Base-by-base conservation (phyloP, 1,140 invertebrate genomes). In the Danaus plexippus region DNA sequence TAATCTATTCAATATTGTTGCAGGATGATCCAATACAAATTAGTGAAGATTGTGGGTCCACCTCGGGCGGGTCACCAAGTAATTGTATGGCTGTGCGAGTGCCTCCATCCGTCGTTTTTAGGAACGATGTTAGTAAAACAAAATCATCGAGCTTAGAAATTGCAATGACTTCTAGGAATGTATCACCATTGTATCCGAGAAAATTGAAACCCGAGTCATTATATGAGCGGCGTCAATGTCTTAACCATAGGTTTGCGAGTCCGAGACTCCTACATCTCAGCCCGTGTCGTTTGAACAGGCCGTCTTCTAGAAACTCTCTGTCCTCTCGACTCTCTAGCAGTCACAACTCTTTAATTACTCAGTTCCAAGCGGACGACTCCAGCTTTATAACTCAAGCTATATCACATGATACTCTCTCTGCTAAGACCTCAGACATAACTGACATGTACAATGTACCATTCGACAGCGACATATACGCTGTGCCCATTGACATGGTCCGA, bases 361-460 rank as follows among this genome's bases (percentile, higher is more conserved):
- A 94, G 41, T 92, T 93, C 5, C 92, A 92, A 75, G 91, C 89
- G 0, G 94, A 95, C 63, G 94, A 95, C 71, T 95, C 94, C 6
- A 94, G 91, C 63, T 95, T 95, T 69, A 95, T 95, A 50, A 95
- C 93, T 1, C 94, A 94, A 67, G 94, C 94, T 11, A 94, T 95
- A 88, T 95, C 93, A 0, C 94, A 95, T 64, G 94, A 95, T 67
- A 92, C 93, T 0, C 77, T 95, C 9, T 90, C 90, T 0, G 88
- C 89, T 12, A 87, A 88, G 52, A 90, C 90, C 7, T 90, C 90
- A 61, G 92, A 93, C 61, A 94, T 94, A 32, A 92, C 92, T 32
- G 94, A 95, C 71, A 91, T 95, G 87, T 95, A 95, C 73, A 95
- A 94, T 82, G 94, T 95, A 45, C 94, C 94, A 45, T 93, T 94